A percentile compares a stretch with the other conserved stretches of the same genome.
These are phyloP conservation scores for Diarsia brunnea DNA, from an alignment of 2,888 invertebrate genomes.

Conservation along the genomic window DNA sequence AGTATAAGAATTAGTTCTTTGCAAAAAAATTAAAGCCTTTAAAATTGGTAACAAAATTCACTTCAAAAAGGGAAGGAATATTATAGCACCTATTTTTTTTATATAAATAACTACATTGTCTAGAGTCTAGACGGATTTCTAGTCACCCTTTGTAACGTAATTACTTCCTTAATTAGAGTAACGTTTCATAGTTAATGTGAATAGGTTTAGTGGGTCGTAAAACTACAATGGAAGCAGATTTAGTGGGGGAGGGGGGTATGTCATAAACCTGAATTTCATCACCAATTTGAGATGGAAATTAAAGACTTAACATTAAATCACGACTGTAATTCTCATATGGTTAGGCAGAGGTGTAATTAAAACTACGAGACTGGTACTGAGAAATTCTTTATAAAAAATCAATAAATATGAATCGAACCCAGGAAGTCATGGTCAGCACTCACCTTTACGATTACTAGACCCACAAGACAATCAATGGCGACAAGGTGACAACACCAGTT, in stretches of 20 bases:
- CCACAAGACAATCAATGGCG: not conserved
- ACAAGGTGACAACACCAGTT: too few species aligned
- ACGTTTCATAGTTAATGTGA: not conserved
- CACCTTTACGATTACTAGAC: not conserved
- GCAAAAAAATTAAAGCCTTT: too few species aligned
- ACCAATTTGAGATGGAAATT: not conserved
- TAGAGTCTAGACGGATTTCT: not conserved
- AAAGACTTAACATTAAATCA: not conserved
- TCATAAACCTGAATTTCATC: not conserved
- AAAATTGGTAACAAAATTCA: too few species aligned
- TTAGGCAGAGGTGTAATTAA: not conserved
- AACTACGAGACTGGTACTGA: not conserved
- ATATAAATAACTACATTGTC: not conserved
- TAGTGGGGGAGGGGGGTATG: too few species aligned
- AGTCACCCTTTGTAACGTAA: not conserved
- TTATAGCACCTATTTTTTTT: too few species aligned
- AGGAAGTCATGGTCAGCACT: not conserved
- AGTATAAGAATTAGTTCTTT: too few species aligned
- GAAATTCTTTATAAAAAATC: not conserved
- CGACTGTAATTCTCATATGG: not conserved
- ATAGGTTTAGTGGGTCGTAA: not conserved
- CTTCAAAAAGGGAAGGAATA: too few species aligned
- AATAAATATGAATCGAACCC: not conserved
- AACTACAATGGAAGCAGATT: not conserved
- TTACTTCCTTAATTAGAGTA: not conserved